Base-by-base conservation (phyloP, 35 echinoderm and acorn worm species). In the Ophioderma brevispina region DNA sequence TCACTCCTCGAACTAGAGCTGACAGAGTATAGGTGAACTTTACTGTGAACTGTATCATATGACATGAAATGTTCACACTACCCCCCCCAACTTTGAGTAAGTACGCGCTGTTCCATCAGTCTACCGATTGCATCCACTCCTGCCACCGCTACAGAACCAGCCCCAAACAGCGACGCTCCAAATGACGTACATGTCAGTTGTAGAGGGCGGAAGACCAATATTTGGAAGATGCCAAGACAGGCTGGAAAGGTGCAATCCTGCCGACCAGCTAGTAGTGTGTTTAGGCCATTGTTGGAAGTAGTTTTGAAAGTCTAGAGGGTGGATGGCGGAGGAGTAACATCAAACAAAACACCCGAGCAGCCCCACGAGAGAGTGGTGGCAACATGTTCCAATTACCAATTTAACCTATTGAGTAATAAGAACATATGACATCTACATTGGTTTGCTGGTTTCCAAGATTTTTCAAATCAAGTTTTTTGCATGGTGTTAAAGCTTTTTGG, bases 1-100 rank as follows among this genome's bases (percentile, higher is more conserved):
- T n/a, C n/a, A n/a, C n/a, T n/a, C n/a, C n/a, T n/a, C n/a, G n/a
- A n/a, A n/a, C n/a, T n/a, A n/a, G n/a, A n/a, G n/a, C n/a, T n/a
- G n/a, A n/a, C n/a, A n/a, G n/a, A n/a, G n/a, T n/a, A n/a, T n/a
- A n/a, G n/a, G n/a, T n/a, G n/a, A n/a, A n/a, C n/a, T n/a, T n/a
- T n/a, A n/a, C n/a, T n/a, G n/a, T n/a, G n/a, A n/a, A n/a, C n/a
- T n/a, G n/a, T n/a, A n/a, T n/a, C n/a, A n/a, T n/a, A n/a, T n/a
- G n/a, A n/a, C n/a, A n/a, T n/a, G n/a, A n/a, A n/a, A n/a, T n/a
- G n/a, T n/a, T n/a, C n/a, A n/a, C n/a, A n/a, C n/a, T 52, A 85
- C 83, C 82, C 36, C 1, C 37, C 33, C 84, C 76, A 55, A 90
- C 15, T 79, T 82, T 90, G 77, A 82, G 43, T 28, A 82, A 33